phyloP scores from a whole-genome alignment of 2,888 invertebrate genomes.

The Oxycera nigricornis region DNA sequence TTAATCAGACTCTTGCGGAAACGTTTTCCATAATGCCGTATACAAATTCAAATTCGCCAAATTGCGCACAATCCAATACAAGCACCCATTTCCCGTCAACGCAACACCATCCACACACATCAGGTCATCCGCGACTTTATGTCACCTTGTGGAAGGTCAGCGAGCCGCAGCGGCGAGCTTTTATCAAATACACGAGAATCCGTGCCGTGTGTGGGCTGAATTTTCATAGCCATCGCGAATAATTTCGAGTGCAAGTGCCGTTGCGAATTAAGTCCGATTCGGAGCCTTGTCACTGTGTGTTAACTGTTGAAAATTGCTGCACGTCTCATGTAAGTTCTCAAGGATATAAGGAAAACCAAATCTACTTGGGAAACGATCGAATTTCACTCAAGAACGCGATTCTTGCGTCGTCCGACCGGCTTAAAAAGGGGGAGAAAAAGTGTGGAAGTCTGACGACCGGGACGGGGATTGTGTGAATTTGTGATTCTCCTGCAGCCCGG shows the following conservation, averaged over 20 bases:
- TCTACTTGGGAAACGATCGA: conserved; percentile 10
- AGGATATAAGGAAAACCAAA: not conserved
- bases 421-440: not conserved
- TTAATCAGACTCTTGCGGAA: too few relatives aligned
- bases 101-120: not conserved
- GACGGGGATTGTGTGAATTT: too few relatives aligned
- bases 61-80: too few relatives aligned
- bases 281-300: not conserved
- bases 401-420: conserved; percentile 4
- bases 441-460: not conserved
- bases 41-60: too few relatives aligned
- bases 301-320: not conserved
- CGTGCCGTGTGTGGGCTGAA: not conserved
- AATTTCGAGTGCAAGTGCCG: conserved; percentile 10
- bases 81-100: too few relatives aligned
- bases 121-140: conserved; percentile 8
- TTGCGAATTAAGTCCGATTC: not conserved
- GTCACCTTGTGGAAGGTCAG: conserved; percentile 44
- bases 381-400: not conserved
- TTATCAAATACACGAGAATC: not conserved
- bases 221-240: not conserved
- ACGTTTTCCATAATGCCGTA: too few relatives aligned
- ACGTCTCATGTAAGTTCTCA: conserved; percentile 22
- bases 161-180: conserved; percentile 4
- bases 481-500: conserved; percentile 5